Base-by-base conservation (phyloP, 2,113 vertebrate genomes). In the Pterocles burchelli region DNA sequence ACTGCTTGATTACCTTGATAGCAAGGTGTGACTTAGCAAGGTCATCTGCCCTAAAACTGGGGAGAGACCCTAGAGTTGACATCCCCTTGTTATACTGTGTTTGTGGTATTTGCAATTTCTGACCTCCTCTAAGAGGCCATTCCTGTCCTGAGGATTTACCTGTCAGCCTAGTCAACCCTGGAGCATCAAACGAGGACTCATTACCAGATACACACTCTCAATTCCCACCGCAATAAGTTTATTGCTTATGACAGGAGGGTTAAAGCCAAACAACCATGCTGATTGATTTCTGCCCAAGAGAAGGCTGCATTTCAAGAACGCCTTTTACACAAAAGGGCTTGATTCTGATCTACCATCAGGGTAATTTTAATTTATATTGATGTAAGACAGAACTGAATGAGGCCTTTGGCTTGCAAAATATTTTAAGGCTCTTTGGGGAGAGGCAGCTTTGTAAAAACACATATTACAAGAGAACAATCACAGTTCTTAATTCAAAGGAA, bases 251-350 rank as follows among this genome's bases (percentile, higher is more conserved):
- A 90, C 90, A 93, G 81, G 54, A 88, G 62, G 71, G 85, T 88
- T 95, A 88, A 70, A 86, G 74, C 71, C 87, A 90, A 91, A 94
- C 88, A 94, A 68, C 62, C 82, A 66, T 11, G 38, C 70, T 85
- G 94, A 93, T 85, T 96, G 95, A 95, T 93, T 96, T 93, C 88
- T 95, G 85, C 90, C 85, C 82, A 93, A 79, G 78, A 95, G 73
- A 76, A 90, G 54, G 75, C 74, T 90, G 90, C 73, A 45, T 83
- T 95, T 96, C 92, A 96, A 93, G 85, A 95, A 96, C 85, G 71
- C 51, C 91, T 74, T 91, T 96, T 91, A 76, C 71, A 83, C 58
- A 90, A 79, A 93, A 93, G n/a, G 49, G 48, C 24, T 89, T 79
- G 74, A 91, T 93, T 94, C 85, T 93, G 57, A 88, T 90, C 85